These are phyloP conservation scores for Serripes groenlandicus DNA, from an alignment of 2,888 invertebrate species.

Conservation along the genomic window DNA sequence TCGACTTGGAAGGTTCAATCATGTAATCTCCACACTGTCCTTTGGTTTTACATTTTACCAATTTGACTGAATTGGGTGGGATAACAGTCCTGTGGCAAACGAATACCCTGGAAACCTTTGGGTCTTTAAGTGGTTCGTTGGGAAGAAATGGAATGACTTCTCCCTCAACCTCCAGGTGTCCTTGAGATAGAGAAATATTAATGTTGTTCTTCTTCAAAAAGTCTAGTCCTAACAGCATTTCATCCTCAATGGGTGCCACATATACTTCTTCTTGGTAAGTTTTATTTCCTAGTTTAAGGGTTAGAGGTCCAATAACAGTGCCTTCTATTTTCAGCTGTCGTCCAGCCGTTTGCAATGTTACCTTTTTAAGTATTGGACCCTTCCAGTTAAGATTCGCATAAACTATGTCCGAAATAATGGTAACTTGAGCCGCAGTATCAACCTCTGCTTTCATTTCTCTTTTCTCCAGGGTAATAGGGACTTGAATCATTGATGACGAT, in stretches of 20 bases:
- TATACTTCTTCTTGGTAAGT: neutral
- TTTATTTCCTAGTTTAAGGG: constrained; percentile 3
- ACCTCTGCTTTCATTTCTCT: too few species aligned
- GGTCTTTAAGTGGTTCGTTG: neutral
- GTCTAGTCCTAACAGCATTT: constrained; percentile 1
- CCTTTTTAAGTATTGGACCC: constrained; percentile 4
- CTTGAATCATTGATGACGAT: neutral
- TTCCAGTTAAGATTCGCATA: constrained; percentile 16
- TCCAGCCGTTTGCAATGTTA: constrained; percentile 28
- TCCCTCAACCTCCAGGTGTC: constrained; percentile 17
- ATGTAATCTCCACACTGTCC: neutral
- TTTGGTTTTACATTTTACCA: neutral
- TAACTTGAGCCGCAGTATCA: constrained; percentile 25
- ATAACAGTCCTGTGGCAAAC: neutral
- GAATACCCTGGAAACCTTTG: neutral
- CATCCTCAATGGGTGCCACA: constrained; percentile 15
- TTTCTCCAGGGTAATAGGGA: too few species aligned
- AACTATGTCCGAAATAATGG: constrained; percentile 21
- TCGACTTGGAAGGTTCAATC: neutral
- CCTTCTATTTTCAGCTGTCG: constrained; percentile 21
- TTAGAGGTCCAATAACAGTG: constrained; percentile 23
- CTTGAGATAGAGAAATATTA: neutral
- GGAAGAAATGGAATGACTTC: neutral
- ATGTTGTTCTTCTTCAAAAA: constrained; percentile 1
- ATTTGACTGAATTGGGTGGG: constrained; percentile 14